Conservation (phyloP, 1,140 invertebrate genomes). For the Ips nitidus region DNA sequence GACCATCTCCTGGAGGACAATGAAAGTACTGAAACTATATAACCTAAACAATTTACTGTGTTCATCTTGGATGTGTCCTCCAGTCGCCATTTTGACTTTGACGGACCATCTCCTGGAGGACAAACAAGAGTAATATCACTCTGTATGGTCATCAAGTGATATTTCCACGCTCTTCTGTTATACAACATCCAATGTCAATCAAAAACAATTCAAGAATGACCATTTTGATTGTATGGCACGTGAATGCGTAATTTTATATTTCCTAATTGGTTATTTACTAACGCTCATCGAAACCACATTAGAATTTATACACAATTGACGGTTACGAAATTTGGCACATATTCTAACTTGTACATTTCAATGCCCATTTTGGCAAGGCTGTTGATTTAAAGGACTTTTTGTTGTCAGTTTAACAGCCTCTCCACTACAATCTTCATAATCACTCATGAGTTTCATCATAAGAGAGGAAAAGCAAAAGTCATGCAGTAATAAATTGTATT, state of each 20-base stretch:
- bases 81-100: background rate
- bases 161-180: background rate
- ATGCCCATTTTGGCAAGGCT: background rate
- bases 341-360: background rate
- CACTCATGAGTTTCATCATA: background rate
- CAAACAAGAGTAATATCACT: background rate
- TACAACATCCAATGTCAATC: background rate
- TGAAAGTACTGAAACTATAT: too few species aligned
- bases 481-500: background rate
- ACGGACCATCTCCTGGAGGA: too few species aligned
- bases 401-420: background rate
- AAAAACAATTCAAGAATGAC: background rate
- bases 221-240: slow-evolving; percentile 2
- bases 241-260: background rate
- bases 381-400: background rate
- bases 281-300: background rate
- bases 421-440: background rate
- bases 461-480: background rate
- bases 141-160: background rate
- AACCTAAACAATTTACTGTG: background rate
- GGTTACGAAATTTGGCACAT: background rate
- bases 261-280: background rate
- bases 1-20: background rate
- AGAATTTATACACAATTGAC: background rate
- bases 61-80: too few species aligned